Evolutionary conservation across 2,113 vertebrate species (phyloP).

Genomic region (Varanus komodoensis): DNA sequence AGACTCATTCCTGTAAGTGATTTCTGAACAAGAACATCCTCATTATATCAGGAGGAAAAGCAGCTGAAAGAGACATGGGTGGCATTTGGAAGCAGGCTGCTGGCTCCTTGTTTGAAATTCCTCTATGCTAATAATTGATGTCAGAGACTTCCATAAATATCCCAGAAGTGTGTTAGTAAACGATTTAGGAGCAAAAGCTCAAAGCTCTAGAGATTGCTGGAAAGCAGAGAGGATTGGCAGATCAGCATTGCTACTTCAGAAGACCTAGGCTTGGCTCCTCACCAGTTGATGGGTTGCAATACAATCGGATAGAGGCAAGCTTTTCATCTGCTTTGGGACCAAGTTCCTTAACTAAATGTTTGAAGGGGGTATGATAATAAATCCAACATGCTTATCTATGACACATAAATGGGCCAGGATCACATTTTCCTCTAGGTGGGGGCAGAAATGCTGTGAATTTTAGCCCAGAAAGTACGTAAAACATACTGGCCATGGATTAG

Average conservation of each 20-base stretch:
- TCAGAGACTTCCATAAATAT: conserved; percentile 42
- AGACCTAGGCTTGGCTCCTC: neutral
- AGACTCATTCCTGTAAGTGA: conserved; percentile 46
- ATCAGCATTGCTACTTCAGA: neutral
- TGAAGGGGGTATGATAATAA: neutral
- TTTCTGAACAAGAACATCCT: conserved; percentile 26
- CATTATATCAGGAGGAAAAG: conserved; percentile 39
- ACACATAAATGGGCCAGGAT: neutral
- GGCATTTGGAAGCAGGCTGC: neutral
- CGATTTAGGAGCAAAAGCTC: neutral
- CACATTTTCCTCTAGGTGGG: neutral
- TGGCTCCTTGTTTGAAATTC: fast-evolving
- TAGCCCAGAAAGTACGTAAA: neutral
- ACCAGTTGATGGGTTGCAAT: neutral
- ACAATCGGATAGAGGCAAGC: neutral
- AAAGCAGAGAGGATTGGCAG: conserved; percentile 9
- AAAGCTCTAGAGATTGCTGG: neutral
- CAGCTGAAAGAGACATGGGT: neutral
- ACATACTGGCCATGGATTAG: neutral
- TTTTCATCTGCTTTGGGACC: conserved; percentile 8
- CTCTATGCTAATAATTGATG: conserved; percentile 17
- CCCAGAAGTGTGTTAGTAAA: neutral
- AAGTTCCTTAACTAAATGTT: neutral
- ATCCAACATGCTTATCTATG: conserved; percentile 25
- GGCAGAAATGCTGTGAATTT: neutral